Evolutionary conservation across 2,113 vertebrate genomes (phyloP).

Genomic region (Saguinus imperator): DNA sequence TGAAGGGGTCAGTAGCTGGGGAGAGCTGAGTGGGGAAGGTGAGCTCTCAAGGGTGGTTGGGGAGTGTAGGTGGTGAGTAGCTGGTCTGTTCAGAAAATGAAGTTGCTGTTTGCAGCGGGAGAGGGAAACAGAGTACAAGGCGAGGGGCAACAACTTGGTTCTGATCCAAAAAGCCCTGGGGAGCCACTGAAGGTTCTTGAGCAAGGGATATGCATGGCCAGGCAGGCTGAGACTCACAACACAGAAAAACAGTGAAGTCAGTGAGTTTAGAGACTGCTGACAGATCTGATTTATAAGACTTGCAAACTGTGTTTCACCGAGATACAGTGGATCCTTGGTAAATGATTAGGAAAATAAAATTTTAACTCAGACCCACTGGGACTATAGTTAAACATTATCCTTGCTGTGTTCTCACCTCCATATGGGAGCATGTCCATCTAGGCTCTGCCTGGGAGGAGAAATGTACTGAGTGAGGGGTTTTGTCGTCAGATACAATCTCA

Average conservation of each 20-base stretch:
- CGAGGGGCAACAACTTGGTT: not conserved
- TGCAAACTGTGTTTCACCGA: not conserved
- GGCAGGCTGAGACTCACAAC: not conserved
- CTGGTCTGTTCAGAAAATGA: not conserved
- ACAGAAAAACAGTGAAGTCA: not conserved
- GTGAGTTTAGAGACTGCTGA: not conserved
- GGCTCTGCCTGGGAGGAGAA: accelerated
- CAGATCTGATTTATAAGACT: not conserved
- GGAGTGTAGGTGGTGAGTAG: accelerated
- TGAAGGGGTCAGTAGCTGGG: not conserved
- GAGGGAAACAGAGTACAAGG: accelerated
- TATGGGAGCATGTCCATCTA: accelerated
- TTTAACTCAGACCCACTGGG: not conserved
- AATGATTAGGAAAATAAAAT: not conserved
- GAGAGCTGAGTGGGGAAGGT: not conserved
- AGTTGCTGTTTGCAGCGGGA: not conserved
- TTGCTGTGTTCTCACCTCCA: accelerated
- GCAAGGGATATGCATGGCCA: too few species aligned
- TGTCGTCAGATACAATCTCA: not conserved
- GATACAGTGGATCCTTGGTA: not conserved
- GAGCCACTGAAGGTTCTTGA: not conserved
- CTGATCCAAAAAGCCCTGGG: not conserved
- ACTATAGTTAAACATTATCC: accelerated
- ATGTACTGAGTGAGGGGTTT: accelerated
- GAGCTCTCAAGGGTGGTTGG: accelerated